A percentile compares a stretch with the other conserved stretches of the same genome.
Evolutionary conservation across 2,113 vertebrate genomes (phyloP).

Genomic region (Albula glossodonta): DNA sequence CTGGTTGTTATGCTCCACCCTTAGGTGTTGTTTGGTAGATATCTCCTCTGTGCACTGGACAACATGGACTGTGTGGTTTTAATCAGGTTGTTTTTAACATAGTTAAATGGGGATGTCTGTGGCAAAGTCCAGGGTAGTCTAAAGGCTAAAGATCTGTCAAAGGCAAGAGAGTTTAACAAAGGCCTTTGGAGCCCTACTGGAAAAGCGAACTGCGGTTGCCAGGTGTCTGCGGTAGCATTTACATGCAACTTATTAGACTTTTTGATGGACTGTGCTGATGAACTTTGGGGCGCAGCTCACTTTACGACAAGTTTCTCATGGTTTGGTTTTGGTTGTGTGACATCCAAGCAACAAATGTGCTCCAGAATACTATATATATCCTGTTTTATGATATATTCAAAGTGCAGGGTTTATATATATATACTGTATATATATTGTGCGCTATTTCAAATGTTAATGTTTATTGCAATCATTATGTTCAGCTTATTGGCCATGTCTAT

Average conservation of each 20-base stretch:
- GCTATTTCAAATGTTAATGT: background rate
- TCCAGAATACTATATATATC: background rate
- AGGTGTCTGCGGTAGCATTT: background rate
- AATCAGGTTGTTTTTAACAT: constrained; percentile 18
- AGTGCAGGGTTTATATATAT: background rate
- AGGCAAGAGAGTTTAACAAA: background rate
- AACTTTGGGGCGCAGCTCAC: background rate
- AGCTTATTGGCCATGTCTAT: background rate
- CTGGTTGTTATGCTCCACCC: background rate
- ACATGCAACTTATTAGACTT: background rate
- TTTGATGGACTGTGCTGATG: background rate
- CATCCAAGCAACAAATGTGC: background rate
- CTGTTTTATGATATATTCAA: background rate
- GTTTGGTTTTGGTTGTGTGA: background rate
- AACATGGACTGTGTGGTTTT: background rate
- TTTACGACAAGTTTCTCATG: background rate
- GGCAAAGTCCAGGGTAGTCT: constrained; percentile 18
- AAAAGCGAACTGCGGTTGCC: background rate
- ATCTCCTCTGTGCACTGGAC: background rate
- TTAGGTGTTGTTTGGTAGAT: background rate
- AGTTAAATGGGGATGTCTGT: constrained; percentile 10
- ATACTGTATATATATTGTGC: background rate
- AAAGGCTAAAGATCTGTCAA: constrained; percentile 4
- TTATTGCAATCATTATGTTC: background rate
- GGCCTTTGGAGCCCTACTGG: background rate